These are phyloP conservation scores for Rhopalosiphum padi DNA, from an alignment of 1,140 invertebrate genomes.

Conservation along the genomic window DNA sequence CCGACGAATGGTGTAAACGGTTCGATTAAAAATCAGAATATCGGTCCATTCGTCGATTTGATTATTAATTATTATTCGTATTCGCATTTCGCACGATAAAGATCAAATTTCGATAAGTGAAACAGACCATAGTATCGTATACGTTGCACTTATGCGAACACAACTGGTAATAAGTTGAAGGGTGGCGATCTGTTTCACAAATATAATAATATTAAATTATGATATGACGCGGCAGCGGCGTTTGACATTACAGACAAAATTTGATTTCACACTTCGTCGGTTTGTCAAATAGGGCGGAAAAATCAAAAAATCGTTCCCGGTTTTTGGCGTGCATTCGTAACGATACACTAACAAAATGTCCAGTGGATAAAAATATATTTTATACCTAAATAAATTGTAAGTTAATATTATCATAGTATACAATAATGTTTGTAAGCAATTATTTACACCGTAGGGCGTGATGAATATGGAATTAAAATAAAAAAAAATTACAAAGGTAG, in stretches of 20 bases:
- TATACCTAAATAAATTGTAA: neutral
- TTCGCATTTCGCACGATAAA: neutral
- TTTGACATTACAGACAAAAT: neutral
- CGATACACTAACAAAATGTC: neutral
- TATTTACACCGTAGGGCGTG: neutral
- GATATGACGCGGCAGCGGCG: neutral
- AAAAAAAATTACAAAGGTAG: neutral
- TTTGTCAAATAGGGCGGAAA: neutral
- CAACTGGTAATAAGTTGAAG: neutral
- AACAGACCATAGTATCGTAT: neutral
- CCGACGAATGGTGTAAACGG: neutral
- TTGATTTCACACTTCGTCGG: neutral
- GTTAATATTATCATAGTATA: neutral
- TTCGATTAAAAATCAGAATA: neutral
- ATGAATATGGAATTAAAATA: neutral
- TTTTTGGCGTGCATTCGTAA: neutral
- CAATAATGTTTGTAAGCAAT: neutral
- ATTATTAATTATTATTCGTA: neutral
- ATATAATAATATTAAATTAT: conserved; percentile 9
- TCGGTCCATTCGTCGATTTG: neutral
- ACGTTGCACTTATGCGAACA: neutral
- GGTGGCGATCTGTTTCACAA: neutral
- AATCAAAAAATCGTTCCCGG: neutral
- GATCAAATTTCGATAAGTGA: neutral
- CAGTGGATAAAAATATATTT: neutral